A percentile compares a stretch with the other conserved stretches of the same genome.
These are phyloP conservation scores for Oligia fasciuncula DNA, from an alignment of 2,888 invertebrate species.

Conservation along the genomic window DNA sequence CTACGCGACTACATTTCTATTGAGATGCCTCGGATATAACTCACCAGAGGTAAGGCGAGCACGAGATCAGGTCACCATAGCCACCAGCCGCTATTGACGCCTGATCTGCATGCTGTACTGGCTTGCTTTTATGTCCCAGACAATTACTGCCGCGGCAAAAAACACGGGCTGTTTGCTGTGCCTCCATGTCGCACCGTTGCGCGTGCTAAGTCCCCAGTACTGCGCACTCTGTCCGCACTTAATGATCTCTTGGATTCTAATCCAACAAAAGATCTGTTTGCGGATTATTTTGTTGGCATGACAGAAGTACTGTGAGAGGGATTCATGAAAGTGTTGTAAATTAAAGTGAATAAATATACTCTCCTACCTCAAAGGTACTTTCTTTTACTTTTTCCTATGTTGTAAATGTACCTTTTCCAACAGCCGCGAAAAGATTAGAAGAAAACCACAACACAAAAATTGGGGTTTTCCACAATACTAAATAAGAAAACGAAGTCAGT, in stretches of 20 bases:
- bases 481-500: slow-evolving; percentile 19
- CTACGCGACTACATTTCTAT: too few species aligned
- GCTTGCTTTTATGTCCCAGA: neutral
- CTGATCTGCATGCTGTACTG: neutral
- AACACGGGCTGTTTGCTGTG: neutral
- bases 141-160: neutral
- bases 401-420: neutral
- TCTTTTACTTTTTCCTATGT: neutral
- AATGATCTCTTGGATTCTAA: neutral
- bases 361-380: neutral
- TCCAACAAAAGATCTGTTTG: neutral
- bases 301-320: neutral
- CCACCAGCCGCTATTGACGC: neutral
- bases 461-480: slow-evolving; percentile 1
- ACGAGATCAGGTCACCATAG: neutral
- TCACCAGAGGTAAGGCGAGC: neutral
- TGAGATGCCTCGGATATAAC: too few species aligned
- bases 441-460: neutral
- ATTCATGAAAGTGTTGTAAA: too few species aligned
- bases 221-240: neutral
- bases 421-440: neutral
- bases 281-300: neutral
- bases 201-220: neutral
- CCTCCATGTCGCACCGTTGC: too few species aligned
- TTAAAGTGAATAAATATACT: neutral